Base-by-base conservation (phyloP, 2,888 invertebrate species). In the Drosophila yooni region DNA sequence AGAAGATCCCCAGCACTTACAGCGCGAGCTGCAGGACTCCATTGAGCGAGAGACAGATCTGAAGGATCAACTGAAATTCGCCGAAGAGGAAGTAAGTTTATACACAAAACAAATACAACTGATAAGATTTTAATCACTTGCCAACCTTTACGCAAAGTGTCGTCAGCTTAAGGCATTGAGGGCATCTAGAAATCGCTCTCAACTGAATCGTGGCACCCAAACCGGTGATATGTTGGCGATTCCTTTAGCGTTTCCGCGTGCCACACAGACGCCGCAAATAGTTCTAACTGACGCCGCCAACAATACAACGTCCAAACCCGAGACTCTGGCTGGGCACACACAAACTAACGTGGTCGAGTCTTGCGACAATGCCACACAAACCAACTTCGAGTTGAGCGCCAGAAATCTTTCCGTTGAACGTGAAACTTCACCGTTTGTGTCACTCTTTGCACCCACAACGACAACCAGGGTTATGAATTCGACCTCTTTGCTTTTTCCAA, bases 41-140 rank as follows among this genome's bases (percentile, higher is more conserved):
- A 94, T 98, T 73, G 99, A 99, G 93, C 94, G 99, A 33, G 99
- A 99, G 93, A 97, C 97, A 1, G 99, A 99, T 94, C 94, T 99
- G 21, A 95, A 97, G 63, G 99, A 99, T 92, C 99, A 99, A 92
- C 94, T 99, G 15, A 95, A 96, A 78, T 98, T 98, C 93, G 96
- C 98, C 18, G 98, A 99, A 93, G 98, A 98, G 93, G 98, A 99
- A 95, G 97, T 96, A 83, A 88, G 88, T 53, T 2, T 6, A 18
- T 0, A 13, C 8, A 11, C n/a, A 18, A 57, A 61, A 7, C 40
- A 38, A 29, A 2, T n/a, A 36, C 33, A 27, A 48, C 1, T 46
- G 1, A 25, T 33, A 21, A 50, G 25, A 67, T 62, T 15, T 46
- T 73, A 77, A 82, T 73, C 31, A 61, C 53, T 73, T 74, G 63